Percentiles rank a stretch among this genome's conserved stretches.
Evolutionary conservation across 2,888 invertebrate species (phyloP).

Genomic region (Stramonita haemastoma): DNA sequence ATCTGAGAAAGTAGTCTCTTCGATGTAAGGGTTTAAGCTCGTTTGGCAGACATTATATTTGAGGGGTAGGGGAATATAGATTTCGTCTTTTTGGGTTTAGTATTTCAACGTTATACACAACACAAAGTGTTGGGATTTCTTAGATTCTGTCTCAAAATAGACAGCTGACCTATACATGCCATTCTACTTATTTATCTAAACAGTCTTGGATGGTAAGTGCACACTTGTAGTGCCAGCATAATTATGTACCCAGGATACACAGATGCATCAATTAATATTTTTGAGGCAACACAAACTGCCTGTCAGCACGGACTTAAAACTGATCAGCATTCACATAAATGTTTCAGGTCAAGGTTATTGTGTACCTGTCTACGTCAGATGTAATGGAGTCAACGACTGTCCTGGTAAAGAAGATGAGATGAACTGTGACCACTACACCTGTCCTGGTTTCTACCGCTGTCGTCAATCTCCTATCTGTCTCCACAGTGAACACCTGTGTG

Average conservation of each 20-base stretch:
- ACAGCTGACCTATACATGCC: neutral
- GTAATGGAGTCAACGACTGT: constrained; percentile 42
- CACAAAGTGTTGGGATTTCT: too few relatives aligned
- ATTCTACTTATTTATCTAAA: neutral
- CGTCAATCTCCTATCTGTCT: constrained; percentile 40
- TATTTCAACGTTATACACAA: too few relatives aligned
- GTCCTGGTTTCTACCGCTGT: constrained; percentile 43
- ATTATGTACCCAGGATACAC: neutral
- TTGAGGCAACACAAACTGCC: neutral
- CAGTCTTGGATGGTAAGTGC: neutral
- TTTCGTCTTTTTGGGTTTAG: too few relatives aligned
- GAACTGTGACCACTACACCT: constrained; percentile 32
- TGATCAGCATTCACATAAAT: neutral
- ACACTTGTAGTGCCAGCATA: neutral
- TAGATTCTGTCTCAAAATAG: too few relatives aligned
- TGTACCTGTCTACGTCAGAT: constrained; percentile 46
- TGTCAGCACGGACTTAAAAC: neutral
- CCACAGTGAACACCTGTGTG: constrained; percentile 42
- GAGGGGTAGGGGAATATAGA: too few relatives aligned
- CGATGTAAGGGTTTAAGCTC: too few relatives aligned
- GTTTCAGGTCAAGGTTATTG: constrained; percentile 40
- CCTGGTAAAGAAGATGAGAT: constrained; percentile 40
- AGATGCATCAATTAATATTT: neutral
- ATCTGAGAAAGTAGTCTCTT: too few relatives aligned
- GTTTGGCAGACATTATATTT: too few relatives aligned